Evolutionary conservation across 2,888 invertebrate genomes (phyloP).

Genomic region (Chironomus tentans): DNA sequence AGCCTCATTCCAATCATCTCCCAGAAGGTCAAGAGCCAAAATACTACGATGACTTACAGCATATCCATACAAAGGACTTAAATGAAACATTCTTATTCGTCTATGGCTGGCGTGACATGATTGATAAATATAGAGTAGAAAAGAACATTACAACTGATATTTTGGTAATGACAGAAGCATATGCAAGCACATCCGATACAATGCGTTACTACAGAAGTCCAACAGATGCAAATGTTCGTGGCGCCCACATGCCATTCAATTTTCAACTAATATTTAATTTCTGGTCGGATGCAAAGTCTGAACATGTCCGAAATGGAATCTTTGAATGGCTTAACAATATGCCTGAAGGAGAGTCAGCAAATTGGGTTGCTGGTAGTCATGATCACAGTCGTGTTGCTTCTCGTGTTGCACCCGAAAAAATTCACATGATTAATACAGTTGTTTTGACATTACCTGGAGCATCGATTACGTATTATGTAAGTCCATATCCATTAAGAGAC

Average conservation of each 20-base stretch:
- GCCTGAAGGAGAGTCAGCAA: slow-evolving; percentile 46
- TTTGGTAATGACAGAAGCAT: slow-evolving; percentile 55
- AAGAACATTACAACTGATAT: neutral
- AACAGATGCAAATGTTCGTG: slow-evolving; percentile 40
- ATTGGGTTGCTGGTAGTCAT: slow-evolving; percentile 63
- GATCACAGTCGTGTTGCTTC: slow-evolving; percentile 53
- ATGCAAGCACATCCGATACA: slow-evolving; percentile 44
- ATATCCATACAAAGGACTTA: slow-evolving; percentile 54
- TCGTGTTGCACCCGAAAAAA: slow-evolving; percentile 54
- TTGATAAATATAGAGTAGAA: slow-evolving; percentile 43
- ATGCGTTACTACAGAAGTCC: slow-evolving; percentile 50
- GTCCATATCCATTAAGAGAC: neutral
- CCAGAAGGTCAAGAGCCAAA: slow-evolving; percentile 38
- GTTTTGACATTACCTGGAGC: slow-evolving; percentile 65
- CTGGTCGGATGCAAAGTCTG: slow-evolving; percentile 42
- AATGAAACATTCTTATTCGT: slow-evolving; percentile 44
- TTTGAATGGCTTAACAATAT: slow-evolving; percentile 47
- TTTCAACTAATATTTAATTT: slow-evolving; percentile 48
- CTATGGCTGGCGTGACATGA: slow-evolving; percentile 48
- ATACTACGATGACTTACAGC: slow-evolving; percentile 49
- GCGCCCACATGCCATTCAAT: slow-evolving; percentile 54
- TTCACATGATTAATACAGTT: slow-evolving; percentile 59
- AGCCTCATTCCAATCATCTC: slow-evolving; percentile 41
- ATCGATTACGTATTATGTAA: slow-evolving; percentile 66
- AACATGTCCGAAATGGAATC: slow-evolving; percentile 44